These are phyloP conservation scores for Ctenopoma kingsleyae DNA, from an alignment of 2,797 vertebrate genomes.

Conservation along the genomic window DNA sequence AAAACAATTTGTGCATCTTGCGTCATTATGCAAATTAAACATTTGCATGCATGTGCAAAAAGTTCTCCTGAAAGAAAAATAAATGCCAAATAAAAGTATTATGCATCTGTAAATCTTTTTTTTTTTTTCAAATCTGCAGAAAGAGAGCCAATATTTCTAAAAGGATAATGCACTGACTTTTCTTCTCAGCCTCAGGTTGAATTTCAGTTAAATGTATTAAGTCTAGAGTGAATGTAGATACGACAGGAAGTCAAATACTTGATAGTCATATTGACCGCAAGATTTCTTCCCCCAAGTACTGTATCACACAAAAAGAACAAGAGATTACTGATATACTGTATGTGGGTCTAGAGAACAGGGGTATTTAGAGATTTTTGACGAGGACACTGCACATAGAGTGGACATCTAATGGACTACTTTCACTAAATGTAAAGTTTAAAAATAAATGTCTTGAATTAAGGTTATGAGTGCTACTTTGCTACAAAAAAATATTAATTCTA, in stretches of 20 bases:
- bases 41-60: too few relatives aligned
- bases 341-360: not conserved
- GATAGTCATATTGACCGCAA: not conserved
- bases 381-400: not conserved
- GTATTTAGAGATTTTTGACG: not conserved
- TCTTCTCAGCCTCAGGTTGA: not conserved
- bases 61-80: too few relatives aligned
- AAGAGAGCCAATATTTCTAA: not conserved
- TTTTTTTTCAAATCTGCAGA: not conserved
- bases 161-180: not conserved
- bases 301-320: not conserved
- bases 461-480: not conserved
- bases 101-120: too few relatives aligned
- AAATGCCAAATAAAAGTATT: too few relatives aligned
- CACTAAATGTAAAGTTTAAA: not conserved
- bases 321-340: not conserved
- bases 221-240: not conserved
- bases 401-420: not conserved
- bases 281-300: not conserved
- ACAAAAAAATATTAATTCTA: not conserved
- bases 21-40: not conserved
- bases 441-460: not conserved
- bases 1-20: not conserved
- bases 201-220: slow-evolving; percentile 8
- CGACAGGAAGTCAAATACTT: not conserved